These are phyloP conservation scores for Mionectes olivaceus DNA, from an alignment of 2,797 vertebrate genomes.

Conservation along the genomic window DNA sequence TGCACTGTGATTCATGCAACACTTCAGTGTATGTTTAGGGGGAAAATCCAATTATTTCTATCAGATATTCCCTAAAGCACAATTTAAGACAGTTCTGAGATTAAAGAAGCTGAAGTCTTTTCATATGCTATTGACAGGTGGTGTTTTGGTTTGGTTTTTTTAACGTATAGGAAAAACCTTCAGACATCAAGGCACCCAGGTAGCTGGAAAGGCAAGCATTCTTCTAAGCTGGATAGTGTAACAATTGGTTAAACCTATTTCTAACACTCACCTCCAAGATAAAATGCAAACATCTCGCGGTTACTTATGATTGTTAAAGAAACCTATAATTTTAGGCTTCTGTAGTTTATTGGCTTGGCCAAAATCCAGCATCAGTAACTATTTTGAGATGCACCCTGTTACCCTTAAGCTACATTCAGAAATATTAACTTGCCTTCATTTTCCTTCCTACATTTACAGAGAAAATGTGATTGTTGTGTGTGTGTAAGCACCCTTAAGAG, in stretches of 20 bases:
- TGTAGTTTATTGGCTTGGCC: not conserved
- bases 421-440: not conserved
- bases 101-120: not conserved
- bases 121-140: not conserved
- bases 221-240: not conserved
- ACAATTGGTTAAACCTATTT: not conserved
- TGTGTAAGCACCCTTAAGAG: not conserved
- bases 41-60: not conserved
- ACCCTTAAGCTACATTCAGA: not conserved
- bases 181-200: not conserved
- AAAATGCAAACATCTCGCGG: not conserved
- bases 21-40: not conserved
- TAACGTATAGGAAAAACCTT: not conserved
- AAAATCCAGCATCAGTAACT: constrained; percentile 6
- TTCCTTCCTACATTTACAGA: not conserved
- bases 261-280: not conserved
- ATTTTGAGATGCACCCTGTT: not conserved
- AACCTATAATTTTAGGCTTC: not conserved
- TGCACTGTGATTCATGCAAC: not conserved
- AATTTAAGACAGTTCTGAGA: not conserved
- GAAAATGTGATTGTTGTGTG: not conserved
- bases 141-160: not conserved
- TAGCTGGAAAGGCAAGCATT: not conserved
- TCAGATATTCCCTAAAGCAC: not conserved
- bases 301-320: not conserved